Percentiles rank a stretch among this genome's conserved stretches.
These are phyloP conservation scores for Coregonus sp. DNA, from an alignment of 2,797 vertebrate genomes.

Conservation along the genomic window DNA sequence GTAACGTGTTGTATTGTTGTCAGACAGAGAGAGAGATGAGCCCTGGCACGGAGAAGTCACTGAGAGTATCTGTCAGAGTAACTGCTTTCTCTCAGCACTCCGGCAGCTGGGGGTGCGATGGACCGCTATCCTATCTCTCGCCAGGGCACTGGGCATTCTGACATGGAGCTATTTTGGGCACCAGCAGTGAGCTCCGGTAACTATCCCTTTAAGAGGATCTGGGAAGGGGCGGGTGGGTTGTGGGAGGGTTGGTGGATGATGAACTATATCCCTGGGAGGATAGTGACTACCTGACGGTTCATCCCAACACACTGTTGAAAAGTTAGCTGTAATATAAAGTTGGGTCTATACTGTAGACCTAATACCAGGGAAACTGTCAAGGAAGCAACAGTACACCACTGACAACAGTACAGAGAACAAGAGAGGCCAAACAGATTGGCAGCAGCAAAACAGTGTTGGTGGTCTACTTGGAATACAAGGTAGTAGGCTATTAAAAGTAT, in stretches of 20 bases:
- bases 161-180: constrained; percentile 27
- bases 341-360: neutral
- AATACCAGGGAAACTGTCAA: neutral
- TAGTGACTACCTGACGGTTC: neutral
- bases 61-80: constrained; percentile 44
- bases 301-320: neutral
- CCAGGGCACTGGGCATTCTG: constrained; percentile 43
- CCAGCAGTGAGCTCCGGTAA: neutral
- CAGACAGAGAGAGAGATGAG: neutral
- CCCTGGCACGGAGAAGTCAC: constrained; percentile 6
- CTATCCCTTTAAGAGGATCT: neutral
- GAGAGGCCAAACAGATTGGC: neutral
- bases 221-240: neutral
- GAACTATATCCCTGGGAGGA: neutral
- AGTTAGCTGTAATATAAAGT: neutral
- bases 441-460: neutral
- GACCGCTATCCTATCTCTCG: constrained; percentile 20
- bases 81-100: constrained; percentile 50
- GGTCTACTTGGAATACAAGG: neutral
- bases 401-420: neutral
- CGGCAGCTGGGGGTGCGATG: constrained; percentile 43
- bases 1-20: constrained; percentile 3
- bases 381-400: neutral
- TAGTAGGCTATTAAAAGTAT: neutral
- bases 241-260: neutral